phyloP scores from a whole-genome alignment of 2,113 vertebrate species.

The Phalacrocorax pelagicus region DNA sequence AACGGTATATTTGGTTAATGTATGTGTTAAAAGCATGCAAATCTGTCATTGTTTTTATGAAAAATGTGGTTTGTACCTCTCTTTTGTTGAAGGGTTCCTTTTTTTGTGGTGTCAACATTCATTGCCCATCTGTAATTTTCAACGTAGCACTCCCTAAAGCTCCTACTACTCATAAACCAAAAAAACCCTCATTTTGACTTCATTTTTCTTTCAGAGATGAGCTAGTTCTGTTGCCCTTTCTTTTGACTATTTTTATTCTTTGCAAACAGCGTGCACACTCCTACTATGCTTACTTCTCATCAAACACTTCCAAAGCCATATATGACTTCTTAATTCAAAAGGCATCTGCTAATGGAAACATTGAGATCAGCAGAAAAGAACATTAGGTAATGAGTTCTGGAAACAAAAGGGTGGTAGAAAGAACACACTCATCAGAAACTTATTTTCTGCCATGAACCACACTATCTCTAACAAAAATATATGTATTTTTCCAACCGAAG shows the following conservation, averaged over 20 bases:
- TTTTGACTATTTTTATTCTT: conserved; percentile 54
- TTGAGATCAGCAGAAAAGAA: too few relatives aligned
- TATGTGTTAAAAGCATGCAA: conserved; percentile 31
- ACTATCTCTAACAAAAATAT: too few relatives aligned
- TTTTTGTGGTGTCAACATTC: conserved; percentile 50
- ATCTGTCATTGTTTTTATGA: conserved; percentile 42
- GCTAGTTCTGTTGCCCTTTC: conserved; percentile 44
- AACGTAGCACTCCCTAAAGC: conserved; percentile 46
- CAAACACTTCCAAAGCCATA: not conserved
- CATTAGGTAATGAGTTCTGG: too few relatives aligned
- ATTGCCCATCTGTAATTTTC: conserved; percentile 59
- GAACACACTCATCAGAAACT: too few relatives aligned
- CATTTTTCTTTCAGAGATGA: conserved; percentile 60
- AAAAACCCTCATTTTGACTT: conserved; percentile 24
- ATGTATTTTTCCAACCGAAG: too few relatives aligned
- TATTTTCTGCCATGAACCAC: too few relatives aligned
- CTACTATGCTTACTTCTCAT: conserved; percentile 28
- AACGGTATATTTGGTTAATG: conserved; percentile 50
- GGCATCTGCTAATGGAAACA: too few relatives aligned
- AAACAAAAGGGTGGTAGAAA: too few relatives aligned
- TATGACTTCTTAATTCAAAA: too few relatives aligned
- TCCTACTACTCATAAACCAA: conserved; percentile 30
- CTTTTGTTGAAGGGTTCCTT: conserved; percentile 12
- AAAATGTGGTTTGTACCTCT: conserved; percentile 12
- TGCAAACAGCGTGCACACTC: conserved; percentile 19